Percentiles rank a stretch among this genome's conserved stretches.
Evolutionary conservation across 35 echinoderm and acorn worm species (phyloP).

Genomic region (Lytechinus pictus): DNA sequence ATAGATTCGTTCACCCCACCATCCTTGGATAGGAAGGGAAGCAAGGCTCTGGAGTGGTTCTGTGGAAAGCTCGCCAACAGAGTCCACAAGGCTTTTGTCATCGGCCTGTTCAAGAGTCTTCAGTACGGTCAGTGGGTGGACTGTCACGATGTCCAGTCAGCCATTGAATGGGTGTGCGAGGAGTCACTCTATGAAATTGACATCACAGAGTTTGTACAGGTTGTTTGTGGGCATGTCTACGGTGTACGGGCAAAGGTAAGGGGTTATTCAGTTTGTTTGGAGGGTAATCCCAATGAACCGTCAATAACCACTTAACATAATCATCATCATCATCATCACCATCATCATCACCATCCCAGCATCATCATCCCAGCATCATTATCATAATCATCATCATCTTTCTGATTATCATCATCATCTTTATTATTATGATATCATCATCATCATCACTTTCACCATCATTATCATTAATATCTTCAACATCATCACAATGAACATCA

Average conservation of each 20-base stretch:
- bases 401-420: background rate
- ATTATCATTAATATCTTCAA: too few species aligned
- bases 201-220: constrained; percentile 85
- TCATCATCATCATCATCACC: too few species aligned
- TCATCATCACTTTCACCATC: too few species aligned
- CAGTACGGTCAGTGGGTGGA: constrained; percentile 74
- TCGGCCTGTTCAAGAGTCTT: constrained; percentile 86
- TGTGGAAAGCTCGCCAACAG: constrained; percentile 57
- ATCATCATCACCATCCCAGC: too few species aligned
- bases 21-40: background rate
- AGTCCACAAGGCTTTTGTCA: constrained; percentile 83
- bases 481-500: background rate
- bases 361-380: too few species aligned
- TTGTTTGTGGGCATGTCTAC: constrained; percentile 88
- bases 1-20: background rate
- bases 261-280: too few species aligned
- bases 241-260: constrained; percentile 73
- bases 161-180: constrained; percentile 82
- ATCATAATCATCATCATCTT: background rate
- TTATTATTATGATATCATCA: too few species aligned
- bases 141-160: constrained; percentile 72
- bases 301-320: too few species aligned
- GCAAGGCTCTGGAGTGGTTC: constrained; percentile 75
- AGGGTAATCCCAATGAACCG: too few species aligned
- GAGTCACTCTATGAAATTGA: constrained; percentile 91